Evolutionary conservation across 2,113 vertebrate species (phyloP).

Genomic region (Lepisosteus osseus): DNA sequence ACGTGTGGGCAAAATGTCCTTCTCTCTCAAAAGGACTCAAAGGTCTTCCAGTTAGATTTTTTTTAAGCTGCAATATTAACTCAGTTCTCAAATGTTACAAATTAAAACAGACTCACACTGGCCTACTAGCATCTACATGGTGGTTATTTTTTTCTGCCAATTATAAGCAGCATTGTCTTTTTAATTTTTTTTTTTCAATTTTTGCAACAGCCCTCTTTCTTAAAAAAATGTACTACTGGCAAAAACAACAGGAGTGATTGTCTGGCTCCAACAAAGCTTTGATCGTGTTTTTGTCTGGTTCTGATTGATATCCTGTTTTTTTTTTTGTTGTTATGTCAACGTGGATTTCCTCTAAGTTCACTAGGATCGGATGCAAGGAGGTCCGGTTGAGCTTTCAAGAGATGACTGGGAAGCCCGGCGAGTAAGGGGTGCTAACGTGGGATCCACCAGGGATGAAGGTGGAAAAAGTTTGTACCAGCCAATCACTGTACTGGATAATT

Average conservation of each 20-base stretch:
- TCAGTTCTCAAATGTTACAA: constrained; percentile 36
- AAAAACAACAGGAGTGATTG: constrained; percentile 86
- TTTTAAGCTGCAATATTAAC: constrained; percentile 27
- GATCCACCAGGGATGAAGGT: constrained; percentile 93
- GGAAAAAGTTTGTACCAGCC: constrained; percentile 99
- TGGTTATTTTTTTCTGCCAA: constrained; percentile 57
- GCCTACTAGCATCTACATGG: constrained; percentile 28
- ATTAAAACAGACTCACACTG: constrained; percentile 57
- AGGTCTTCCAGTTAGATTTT: constrained; percentile 73
- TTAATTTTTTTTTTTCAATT: constrained; percentile 13
- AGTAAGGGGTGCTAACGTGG: constrained; percentile 89
- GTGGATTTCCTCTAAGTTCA: constrained; percentile 61
- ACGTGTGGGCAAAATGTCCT: constrained; percentile 44
- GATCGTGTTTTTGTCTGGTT: constrained; percentile 73
- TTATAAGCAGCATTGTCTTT: constrained; percentile 59
- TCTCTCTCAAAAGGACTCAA: constrained; percentile 54
- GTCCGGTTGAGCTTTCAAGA: constrained; percentile 90
- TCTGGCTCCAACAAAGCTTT: constrained; percentile 93
- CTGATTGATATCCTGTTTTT: constrained; percentile 71
- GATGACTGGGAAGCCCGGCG: constrained; percentile 94
- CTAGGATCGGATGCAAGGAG: constrained; percentile 88
- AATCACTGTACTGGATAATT: constrained; percentile 94
- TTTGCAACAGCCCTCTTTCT: constrained; percentile 35
- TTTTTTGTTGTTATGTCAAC: constrained; percentile 45
- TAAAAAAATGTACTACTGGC: constrained; percentile 58